Percentiles rank a stretch among this genome's conserved stretches.
These are phyloP conservation scores for Xylophagus ater DNA, from an alignment of 2,888 invertebrate species.

Conservation along the genomic window DNA sequence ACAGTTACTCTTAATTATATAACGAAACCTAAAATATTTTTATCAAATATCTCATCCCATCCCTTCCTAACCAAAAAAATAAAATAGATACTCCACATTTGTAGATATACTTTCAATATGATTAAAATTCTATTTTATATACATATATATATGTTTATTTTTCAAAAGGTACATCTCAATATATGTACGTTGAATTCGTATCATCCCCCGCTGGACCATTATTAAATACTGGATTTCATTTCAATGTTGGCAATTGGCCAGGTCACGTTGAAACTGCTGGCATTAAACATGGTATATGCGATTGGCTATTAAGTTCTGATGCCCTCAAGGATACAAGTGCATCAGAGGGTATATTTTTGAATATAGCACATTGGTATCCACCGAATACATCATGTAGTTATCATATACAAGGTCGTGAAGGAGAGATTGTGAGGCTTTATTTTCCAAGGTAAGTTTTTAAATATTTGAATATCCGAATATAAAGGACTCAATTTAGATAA, in stretches of 20 bases:
- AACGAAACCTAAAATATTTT: too few relatives aligned
- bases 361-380: constrained; percentile 90
- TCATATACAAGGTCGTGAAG: constrained; percentile 72
- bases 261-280: constrained; percentile 85
- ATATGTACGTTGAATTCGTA: constrained; percentile 79
- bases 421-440: constrained; percentile 79
- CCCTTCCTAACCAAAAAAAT: too few relatives aligned
- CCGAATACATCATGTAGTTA: constrained; percentile 88
- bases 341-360: constrained; percentile 79
- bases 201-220: constrained; percentile 82
- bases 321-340: constrained; percentile 65
- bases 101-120: too few relatives aligned
- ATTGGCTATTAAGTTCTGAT: constrained; percentile 78
- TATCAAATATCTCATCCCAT: too few relatives aligned
- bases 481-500: too few relatives aligned
- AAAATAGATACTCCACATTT: too few relatives aligned
- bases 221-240: constrained; percentile 86
- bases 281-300: constrained; percentile 73
- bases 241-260: constrained; percentile 90
- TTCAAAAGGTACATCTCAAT: constrained; percentile 61
- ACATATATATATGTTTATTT: too few relatives aligned
- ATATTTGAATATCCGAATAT: too few relatives aligned
- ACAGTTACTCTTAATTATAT: too few relatives aligned
- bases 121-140: too few relatives aligned
- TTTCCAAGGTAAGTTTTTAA: constrained; percentile 61